phyloP scores from a whole-genome alignment of 2,797 vertebrate genomes.

The Rhincodon typus region DNA sequence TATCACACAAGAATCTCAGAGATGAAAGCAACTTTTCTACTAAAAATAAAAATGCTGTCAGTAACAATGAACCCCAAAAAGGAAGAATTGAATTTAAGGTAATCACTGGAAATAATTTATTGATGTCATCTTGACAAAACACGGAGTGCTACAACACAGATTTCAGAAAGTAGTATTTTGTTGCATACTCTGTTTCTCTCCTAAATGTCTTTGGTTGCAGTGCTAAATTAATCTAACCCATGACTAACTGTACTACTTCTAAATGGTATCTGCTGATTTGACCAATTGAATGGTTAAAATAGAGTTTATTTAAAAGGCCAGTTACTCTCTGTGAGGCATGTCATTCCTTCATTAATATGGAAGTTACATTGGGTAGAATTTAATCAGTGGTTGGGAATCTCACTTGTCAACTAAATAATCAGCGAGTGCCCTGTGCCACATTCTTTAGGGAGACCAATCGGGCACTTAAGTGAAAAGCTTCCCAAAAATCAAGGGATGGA shows the following conservation, averaged over 20 bases:
- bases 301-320: background rate
- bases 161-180: background rate
- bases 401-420: background rate
- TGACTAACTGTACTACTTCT: background rate
- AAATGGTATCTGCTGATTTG: background rate
- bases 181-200: background rate
- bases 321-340: background rate
- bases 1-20: background rate
- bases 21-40: background rate
- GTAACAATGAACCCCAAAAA: background rate
- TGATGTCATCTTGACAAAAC: background rate
- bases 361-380: background rate
- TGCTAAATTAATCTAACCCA: background rate
- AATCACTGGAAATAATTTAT: constrained; percentile 3
- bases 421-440: no score
- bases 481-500: background rate
- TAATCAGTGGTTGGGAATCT: background rate
- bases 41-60: background rate
- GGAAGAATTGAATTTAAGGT: background rate
- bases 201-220: background rate
- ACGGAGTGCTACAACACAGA: background rate
- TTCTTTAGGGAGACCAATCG: background rate
- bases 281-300: background rate
- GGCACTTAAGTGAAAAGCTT: background rate
- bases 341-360: background rate